These are phyloP conservation scores for Drosophila atroscutellata DNA, from an alignment of 2,888 invertebrate species.

Conservation along the genomic window DNA sequence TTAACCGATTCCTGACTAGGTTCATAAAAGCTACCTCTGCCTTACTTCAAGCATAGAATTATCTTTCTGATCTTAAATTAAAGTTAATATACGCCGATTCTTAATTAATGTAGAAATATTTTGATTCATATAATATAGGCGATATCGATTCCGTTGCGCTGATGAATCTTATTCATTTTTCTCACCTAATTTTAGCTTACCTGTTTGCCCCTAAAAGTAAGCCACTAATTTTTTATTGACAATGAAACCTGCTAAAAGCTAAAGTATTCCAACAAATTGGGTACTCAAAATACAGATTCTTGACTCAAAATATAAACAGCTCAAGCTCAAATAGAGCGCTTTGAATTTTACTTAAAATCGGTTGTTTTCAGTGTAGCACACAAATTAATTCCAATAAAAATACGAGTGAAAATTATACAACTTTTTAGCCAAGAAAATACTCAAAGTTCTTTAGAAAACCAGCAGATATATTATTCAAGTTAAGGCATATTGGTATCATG, in stretches of 20 bases:
- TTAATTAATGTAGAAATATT: background rate
- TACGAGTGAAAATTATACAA: background rate
- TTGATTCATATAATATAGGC: background rate
- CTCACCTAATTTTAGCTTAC: background rate
- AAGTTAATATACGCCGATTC: background rate
- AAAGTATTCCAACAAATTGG: background rate
- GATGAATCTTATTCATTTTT: background rate
- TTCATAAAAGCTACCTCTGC: background rate
- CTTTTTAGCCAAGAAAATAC: background rate
- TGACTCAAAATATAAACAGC: background rate
- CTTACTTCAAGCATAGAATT: background rate
- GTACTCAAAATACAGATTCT: background rate
- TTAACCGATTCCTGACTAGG: background rate
- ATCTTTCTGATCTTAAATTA: background rate
- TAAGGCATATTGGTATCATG: constrained; percentile 47
- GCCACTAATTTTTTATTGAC: background rate
- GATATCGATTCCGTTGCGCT: too few species aligned
- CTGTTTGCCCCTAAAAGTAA: background rate
- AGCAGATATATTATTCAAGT: background rate
- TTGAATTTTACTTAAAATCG: background rate
- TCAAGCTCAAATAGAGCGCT: background rate
- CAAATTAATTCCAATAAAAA: background rate
- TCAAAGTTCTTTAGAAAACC: background rate
- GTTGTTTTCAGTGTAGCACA: background rate
- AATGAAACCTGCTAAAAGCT: too few species aligned